Percentiles rank a stretch among this genome's conserved stretches.
Evolutionary conservation across 1,140 invertebrate species (phyloP).

Genomic region (Drosophila suzukii): DNA sequence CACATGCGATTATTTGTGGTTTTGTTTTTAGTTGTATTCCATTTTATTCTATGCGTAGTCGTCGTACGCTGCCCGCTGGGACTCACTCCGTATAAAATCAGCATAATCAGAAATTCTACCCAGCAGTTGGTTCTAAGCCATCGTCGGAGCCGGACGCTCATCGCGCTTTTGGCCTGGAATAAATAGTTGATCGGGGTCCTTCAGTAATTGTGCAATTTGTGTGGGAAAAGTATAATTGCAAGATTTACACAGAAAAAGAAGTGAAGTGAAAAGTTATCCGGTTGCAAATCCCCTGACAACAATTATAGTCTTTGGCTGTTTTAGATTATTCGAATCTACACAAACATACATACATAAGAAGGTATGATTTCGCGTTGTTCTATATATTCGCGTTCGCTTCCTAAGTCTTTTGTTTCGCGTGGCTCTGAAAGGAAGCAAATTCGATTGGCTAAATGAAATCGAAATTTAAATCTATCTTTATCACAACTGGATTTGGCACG

Average conservation of each 20-base stretch:
- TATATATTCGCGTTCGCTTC: constrained; percentile 63
- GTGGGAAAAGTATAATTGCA: constrained; percentile 43
- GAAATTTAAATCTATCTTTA: constrained; percentile 68
- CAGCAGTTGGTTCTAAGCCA: constrained; percentile 77
- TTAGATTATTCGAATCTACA: background rate
- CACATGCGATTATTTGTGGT: constrained; percentile 43
- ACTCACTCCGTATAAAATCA: constrained; percentile 77
- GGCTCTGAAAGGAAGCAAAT: constrained; percentile 61
- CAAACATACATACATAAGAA: constrained; percentile 24
- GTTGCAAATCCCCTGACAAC: background rate
- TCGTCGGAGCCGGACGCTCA: constrained; percentile 64
- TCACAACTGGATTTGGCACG: constrained; percentile 79
- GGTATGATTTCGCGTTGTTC: constrained; percentile 27
- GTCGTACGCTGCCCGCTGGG: constrained; percentile 28
- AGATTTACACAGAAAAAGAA: constrained; percentile 58
- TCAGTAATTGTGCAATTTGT: constrained; percentile 69
- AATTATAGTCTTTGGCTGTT: constrained; percentile 4
- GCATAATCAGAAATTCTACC: constrained; percentile 81
- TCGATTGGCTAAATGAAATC: constrained; percentile 46
- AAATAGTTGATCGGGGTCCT: constrained; percentile 22
- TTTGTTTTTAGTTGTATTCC: constrained; percentile 66
- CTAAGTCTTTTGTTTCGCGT: constrained; percentile 79
- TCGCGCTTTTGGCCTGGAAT: constrained; percentile 35
- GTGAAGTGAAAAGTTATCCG: constrained; percentile 12
- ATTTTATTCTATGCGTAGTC: constrained; percentile 75